Base-by-base conservation (phyloP, 92 coral and sea anemone species). In the Palythoa heliodiscus region DNA sequence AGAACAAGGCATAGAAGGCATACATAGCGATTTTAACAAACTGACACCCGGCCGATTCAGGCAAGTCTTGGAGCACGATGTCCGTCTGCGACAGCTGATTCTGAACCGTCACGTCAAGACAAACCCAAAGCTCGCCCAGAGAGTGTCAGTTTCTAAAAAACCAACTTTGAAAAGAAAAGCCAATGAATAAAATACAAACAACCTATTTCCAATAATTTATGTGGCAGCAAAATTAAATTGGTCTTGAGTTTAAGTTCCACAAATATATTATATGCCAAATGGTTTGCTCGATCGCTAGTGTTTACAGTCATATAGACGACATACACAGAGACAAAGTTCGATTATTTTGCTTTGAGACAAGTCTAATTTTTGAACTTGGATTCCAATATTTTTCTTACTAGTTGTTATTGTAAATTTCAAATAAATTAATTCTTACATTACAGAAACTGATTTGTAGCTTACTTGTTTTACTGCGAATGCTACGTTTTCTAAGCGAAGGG, bases 111-210 rank as follows among this genome's bases (percentile, higher is more conserved):
- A 87, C 54, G 73, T 88, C 23, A 73, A 71, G 76, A 82, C 84
- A 7, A 88, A 87, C 52, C 90, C 84, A 68, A 24, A 66, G 79
- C 84, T 74, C 17, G 84, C 90, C 60, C 60, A 78, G 71, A 87
- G 72, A 61, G 83, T 72, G 37, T 83, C 82, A 29, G 63, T 71
- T 16, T 78, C 78, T 73, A 82, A 87, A 69, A 54, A 82, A 10
- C 52, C 73, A 24, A 88, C 73, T 83, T 82, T 82, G 73, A 82
- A 88, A 52, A 64, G 77, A 24, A 88, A 82, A 60, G 83, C 86
- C 40, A 75, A 2, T 22, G 80, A 75, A 75, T 76, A 76, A 76
- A 25, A 76, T 43, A 25, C 22, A 75, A 75, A n/a, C 80, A 75
- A 53, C 19, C 63, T 75, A 75, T 75, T 73, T 75, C 80, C 80